Base-by-base conservation (phyloP, 2,797 vertebrate genomes). In the Corythornis leucogaster region DNA sequence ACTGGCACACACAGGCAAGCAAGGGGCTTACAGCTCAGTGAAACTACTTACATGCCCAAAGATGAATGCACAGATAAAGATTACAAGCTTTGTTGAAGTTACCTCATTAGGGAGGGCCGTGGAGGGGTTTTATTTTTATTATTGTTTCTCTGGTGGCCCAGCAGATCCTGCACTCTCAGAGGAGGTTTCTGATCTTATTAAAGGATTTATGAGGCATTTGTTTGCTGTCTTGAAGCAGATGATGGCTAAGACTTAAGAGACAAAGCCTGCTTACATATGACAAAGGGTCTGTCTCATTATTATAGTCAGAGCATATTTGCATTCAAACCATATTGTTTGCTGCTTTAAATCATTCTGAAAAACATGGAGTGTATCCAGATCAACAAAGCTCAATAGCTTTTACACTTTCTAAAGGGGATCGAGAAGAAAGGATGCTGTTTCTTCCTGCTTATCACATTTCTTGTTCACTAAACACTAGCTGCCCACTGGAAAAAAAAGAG, bases 1-100 rank as follows among this genome's bases (percentile, higher is more conserved):
- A 50, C 38, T 13, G 40, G 8, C 55, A 35, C 3, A 6, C 1
- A 0, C 3, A 40, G 38, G 20, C 20, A 45, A 0, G 2, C 30
- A 4, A n/a, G 11, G 30, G 24, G 8, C 4, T 85, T 25, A 12
- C 1, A 3, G 20, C 28, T 62, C 66, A 12, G 18, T 15, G n/a
- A 64, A 42, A 54, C n/a, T 42, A 69, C 3, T 58, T 46, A 17
- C 0, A 0, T 33, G 17, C 15, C 31, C 21, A n/a, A 68, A 87
- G 33, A 12, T 43, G 55, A 50, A 35, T 2, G 2, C 21, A 28
- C 5, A 53, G 14, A 7, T 30, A 40, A 57, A 40, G 38, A 59
- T 12, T 26, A 17, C 0, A 2, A 50, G 15, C 26, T 46, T 51
- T 70, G 35, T 10, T 61, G 19, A 92, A 87, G n/a, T n/a, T 42